These are phyloP conservation scores for Ophraella communa DNA, from an alignment of 2,888 invertebrate species.

Conservation along the genomic window DNA sequence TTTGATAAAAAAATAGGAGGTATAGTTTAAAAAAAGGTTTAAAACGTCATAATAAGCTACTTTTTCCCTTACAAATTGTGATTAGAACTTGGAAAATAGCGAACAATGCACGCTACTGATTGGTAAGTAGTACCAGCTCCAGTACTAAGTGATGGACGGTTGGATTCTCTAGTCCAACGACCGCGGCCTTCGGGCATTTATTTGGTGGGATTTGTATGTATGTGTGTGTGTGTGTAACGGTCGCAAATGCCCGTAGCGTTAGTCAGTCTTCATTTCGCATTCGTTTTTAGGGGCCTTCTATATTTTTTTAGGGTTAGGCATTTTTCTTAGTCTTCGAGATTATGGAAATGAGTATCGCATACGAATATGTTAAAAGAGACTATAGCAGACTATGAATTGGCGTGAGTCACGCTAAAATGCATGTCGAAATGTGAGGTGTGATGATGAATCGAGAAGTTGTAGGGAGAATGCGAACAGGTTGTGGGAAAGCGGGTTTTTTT, in stretches of 20 bases:
- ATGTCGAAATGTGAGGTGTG: background rate
- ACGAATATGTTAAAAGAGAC: background rate
- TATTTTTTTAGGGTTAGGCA: background rate
- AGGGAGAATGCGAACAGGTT: background rate
- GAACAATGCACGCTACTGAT: background rate
- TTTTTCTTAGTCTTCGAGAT: background rate
- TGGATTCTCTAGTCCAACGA: slow-evolving; percentile 21
- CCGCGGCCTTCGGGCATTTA: slow-evolving; percentile 23
- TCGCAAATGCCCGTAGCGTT: slow-evolving; percentile 39
- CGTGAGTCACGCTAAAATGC: background rate
- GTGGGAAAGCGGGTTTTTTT: background rate
- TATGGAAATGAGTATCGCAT: background rate
- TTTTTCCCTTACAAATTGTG: too few relatives aligned
- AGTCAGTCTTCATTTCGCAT: slow-evolving; percentile 42
- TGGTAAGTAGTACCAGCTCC: background rate
- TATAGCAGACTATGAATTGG: background rate
- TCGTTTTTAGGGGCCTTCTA: slow-evolving; percentile 26
- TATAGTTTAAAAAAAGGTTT: too few relatives aligned
- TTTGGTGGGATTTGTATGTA: slow-evolving; percentile 16
- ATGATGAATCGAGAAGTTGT: background rate
- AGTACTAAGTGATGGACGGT: slow-evolving; percentile 1
- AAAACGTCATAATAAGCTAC: too few relatives aligned
- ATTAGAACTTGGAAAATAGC: too few relatives aligned
- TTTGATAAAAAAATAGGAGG: too few relatives aligned
- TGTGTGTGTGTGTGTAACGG: slow-evolving; percentile 32